A percentile compares a stretch with the other conserved stretches of the same genome.
These are phyloP conservation scores for Cherax destructor DNA, from an alignment of 1,140 invertebrate genomes.

Conservation along the genomic window DNA sequence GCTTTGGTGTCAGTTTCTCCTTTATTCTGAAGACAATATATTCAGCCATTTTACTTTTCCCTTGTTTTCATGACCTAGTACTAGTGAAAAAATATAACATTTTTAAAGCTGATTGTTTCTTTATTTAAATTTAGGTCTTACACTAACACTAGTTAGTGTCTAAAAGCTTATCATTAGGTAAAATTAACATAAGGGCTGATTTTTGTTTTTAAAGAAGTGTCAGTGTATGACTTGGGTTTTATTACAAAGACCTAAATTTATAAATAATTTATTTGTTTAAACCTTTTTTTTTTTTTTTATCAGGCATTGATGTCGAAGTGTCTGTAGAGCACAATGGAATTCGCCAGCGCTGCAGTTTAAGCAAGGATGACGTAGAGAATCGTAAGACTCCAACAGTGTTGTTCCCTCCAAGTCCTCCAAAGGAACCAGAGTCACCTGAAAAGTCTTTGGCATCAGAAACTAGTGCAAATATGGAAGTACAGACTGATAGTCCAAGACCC, in stretches of 20 bases:
- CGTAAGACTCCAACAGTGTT: background rate
- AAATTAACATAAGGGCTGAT: too few species aligned
- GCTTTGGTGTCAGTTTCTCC: too few species aligned
- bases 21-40: too few species aligned
- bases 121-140: too few species aligned
- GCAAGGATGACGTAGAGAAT: constrained; percentile 17
- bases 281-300: background rate
- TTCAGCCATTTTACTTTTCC: too few species aligned
- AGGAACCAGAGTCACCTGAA: background rate
- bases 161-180: too few species aligned
- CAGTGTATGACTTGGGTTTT: too few species aligned
- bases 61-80: too few species aligned
- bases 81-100: too few species aligned
- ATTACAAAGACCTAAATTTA: background rate
- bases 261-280: background rate
- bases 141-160: too few species aligned
- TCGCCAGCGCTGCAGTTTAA: constrained; percentile 53
- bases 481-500: background rate
- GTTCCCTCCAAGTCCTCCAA: constrained; percentile 10
- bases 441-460: background rate
- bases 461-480: constrained; percentile 54
- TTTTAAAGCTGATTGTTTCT: too few species aligned
- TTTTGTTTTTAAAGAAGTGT: too few species aligned
- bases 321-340: constrained; percentile 63
- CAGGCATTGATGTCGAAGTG: constrained; percentile 61